Evolutionary conservation across 2,113 vertebrate species (phyloP).

Genomic region (Peromyscus polionotus): DNA sequence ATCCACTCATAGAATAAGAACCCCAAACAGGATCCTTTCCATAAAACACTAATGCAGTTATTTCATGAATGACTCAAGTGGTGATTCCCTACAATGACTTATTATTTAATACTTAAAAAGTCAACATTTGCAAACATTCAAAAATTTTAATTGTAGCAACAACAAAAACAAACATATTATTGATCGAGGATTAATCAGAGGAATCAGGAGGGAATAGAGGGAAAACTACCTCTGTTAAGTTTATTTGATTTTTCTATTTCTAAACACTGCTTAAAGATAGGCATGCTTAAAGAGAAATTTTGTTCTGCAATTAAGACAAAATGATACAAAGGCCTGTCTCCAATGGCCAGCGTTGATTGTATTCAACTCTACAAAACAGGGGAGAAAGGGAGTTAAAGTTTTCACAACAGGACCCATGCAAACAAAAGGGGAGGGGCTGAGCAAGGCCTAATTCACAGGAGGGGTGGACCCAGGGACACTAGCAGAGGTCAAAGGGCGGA

Average conservation of each 20-base stretch:
- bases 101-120: not conserved
- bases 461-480: constrained; percentile 64
- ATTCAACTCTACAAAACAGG: not conserved
- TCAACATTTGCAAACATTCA: not conserved
- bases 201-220: not conserved
- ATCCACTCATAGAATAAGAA: not conserved
- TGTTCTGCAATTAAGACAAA: constrained; percentile 42
- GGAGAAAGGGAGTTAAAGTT: constrained; percentile 16
- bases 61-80: not conserved
- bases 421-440: not conserved
- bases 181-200: not conserved
- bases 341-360: not conserved
- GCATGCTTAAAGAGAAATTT: constrained; percentile 8
- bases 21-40: not conserved
- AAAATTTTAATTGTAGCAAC: not conserved
- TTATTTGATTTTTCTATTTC: not conserved
- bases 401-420: not conserved
- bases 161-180: not conserved
- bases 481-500: constrained; percentile 64
- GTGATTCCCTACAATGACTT: not conserved
- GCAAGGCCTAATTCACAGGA: constrained; percentile 62
- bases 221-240: not conserved
- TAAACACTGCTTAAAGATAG: not conserved
- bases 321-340: not conserved
- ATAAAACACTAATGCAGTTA: not conserved